A percentile compares a stretch with the other conserved stretches of the same genome.
These are phyloP conservation scores for Orthosia cruda DNA, from an alignment of 2,888 invertebrate species.

Conservation along the genomic window DNA sequence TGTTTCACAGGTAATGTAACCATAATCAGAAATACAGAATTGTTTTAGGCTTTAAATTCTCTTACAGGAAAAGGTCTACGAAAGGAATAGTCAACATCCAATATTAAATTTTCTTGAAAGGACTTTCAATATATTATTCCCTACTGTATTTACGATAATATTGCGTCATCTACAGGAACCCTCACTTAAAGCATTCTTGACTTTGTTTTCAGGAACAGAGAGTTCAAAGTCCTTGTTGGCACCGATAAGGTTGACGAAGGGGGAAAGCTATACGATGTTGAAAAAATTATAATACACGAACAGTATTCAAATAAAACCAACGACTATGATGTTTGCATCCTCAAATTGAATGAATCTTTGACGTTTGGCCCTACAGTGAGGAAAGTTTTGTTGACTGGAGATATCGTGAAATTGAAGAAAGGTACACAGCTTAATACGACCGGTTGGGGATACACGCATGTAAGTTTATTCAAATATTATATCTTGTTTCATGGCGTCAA, in stretches of 20 bases:
- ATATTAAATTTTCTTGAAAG: conserved; percentile 54
- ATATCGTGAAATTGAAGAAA: conserved; percentile 42
- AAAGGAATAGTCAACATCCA: conserved; percentile 28
- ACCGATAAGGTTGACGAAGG: conserved; percentile 64
- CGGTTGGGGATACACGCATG: conserved; percentile 71
- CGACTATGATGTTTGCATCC: conserved; percentile 66
- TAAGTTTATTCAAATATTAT: conserved; percentile 36
- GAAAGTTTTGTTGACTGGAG: conserved; percentile 53
- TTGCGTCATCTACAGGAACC: conserved; percentile 28
- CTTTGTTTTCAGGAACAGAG: conserved; percentile 60
- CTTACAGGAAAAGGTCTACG: conserved; percentile 19
- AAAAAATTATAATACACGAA: conserved; percentile 69
- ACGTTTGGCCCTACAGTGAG: conserved; percentile 65
- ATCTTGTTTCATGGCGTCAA: no score
- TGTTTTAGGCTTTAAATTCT: background rate
- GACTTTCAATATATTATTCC: conserved; percentile 44
- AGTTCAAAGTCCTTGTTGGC: conserved; percentile 72
- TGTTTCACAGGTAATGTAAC: background rate
- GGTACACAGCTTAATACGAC: conserved; percentile 62
- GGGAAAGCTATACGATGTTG: conserved; percentile 65
- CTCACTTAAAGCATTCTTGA: conserved; percentile 18
- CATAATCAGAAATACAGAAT: background rate
- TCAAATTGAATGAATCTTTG: conserved; percentile 64
- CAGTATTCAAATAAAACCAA: conserved; percentile 59
- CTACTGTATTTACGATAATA: conserved; percentile 46